Base-by-base conservation (phyloP, 37 sponge, comb jelly and placozoan species). In the Cladorhizidae sp. region DNA sequence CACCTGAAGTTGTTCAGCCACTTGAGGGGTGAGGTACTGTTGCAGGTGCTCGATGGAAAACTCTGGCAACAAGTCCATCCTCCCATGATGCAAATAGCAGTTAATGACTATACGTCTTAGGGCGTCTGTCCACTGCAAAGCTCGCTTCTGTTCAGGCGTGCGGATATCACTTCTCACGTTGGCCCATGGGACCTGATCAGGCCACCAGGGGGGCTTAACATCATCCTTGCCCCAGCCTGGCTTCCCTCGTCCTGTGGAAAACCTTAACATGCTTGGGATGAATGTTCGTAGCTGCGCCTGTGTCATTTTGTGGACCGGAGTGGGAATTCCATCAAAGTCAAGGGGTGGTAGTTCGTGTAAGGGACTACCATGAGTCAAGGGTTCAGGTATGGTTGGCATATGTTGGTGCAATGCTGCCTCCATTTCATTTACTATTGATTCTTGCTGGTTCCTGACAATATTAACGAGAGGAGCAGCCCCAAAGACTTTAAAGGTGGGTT, bases 161-260 rank as follows among this genome's bases (percentile, higher is more conserved):
- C 97, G 91, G n/a, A 70, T 81, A 58, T 96, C 97, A 29, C 85
- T 91, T 9, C 95, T 71, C 0, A 96, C 83, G 58, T 96, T 96
- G 40, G 91, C 85, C 94, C 94, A 96, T 38, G 97, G 94, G 3
- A 94, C 75, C 29, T 86, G 86, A 0, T 74, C 87, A 9, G 97
- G 97, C 97, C 97, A 96, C 97, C 97, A 96, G 3, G 42, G 39
- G 15, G 97, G 97, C n/a, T 73, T 88, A 58, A 91, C 77, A 52
- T 81, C 85, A 31, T 88, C 92, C 75, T 94, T 96, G 18, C 95
- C 95, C 97, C 97, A 96, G 31, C 95, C 95, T 21, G 97, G 97
- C 65, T 93, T 96, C 1, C 92, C 92, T 25, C 97, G 81, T 15
- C 88, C 91, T 21, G 88, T 88, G 33, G 97, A 90, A 51, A 79